These are phyloP conservation scores for Caenorhabditis sp. DNA, from an alignment of 2,888 invertebrate genomes.

Conservation along the genomic window DNA sequence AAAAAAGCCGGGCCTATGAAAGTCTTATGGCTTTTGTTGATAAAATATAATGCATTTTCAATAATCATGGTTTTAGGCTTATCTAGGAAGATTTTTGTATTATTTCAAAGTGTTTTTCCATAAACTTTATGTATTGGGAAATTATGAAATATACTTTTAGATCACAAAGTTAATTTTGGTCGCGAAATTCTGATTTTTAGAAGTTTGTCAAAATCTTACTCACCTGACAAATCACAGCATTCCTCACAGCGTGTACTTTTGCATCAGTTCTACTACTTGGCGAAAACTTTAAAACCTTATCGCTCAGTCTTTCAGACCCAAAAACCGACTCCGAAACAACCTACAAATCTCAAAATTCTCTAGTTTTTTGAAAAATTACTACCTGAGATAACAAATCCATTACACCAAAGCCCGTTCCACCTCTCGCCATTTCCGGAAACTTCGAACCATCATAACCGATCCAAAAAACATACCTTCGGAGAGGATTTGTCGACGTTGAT, in stretches of 20 bases:
- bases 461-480: constrained; percentile 60
- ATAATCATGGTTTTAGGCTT: too few species aligned
- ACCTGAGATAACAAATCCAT: constrained; percentile 58
- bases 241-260: constrained; percentile 57
- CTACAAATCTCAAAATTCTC: constrained; percentile 6
- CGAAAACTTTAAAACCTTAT: constrained; percentile 21
- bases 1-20: too few species aligned
- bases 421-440: constrained; percentile 64
- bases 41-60: too few species aligned
- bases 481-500: background rate
- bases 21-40: too few species aligned
- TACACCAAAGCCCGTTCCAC: constrained; percentile 59
- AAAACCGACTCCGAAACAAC: constrained; percentile 19
- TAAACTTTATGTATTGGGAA: too few species aligned
- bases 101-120: too few species aligned
- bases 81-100: too few species aligned
- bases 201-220: constrained; percentile 3
- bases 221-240: constrained; percentile 49
- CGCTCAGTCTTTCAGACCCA: constrained; percentile 8
- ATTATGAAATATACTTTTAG: too few species aligned
- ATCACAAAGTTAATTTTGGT: too few species aligned
- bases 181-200: too few species aligned
- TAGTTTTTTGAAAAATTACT: constrained; percentile 2
- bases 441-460: constrained; percentile 61
- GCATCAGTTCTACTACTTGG: constrained; percentile 53